A percentile compares a stretch with the other conserved stretches of the same genome.
These are phyloP conservation scores for Archocentrus centrarchus DNA, from an alignment of 2,113 vertebrate species.

Conservation along the genomic window DNA sequence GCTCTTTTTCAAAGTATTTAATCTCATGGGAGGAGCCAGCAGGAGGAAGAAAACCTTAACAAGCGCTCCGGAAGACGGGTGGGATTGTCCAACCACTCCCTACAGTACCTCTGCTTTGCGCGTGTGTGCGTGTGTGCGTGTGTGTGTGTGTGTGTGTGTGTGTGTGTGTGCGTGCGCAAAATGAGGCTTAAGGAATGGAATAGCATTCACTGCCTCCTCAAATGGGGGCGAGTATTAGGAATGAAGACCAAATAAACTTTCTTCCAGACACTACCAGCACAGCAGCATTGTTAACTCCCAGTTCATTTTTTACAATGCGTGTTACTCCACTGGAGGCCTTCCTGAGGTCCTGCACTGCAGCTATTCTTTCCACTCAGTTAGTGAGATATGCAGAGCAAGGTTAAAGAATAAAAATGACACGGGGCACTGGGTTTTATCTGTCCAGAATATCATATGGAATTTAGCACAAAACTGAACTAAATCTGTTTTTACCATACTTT, in stretches of 20 bases:
- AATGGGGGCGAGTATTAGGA: conserved; percentile 75
- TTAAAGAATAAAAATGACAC: conserved; percentile 32
- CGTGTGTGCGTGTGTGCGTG: conserved; percentile 39
- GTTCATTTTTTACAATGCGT: conserved; percentile 59
- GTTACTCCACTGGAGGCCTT: conserved; percentile 31
- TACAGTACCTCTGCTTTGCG: conserved; percentile 72
- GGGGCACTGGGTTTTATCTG: neutral
- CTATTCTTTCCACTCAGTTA: conserved; percentile 3
- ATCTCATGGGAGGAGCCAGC: conserved; percentile 71
- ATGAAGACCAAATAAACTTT: conserved; percentile 80
- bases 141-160: too few species aligned
- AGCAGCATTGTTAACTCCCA: conserved; percentile 44
- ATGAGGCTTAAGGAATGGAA: conserved; percentile 72
- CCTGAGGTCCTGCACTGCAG: conserved; percentile 20
- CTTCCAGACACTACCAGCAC: conserved; percentile 77
- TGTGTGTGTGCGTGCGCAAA: neutral
- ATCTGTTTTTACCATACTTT: neutral
- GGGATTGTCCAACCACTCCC: conserved; percentile 82
- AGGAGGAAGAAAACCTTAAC: conserved; percentile 82
- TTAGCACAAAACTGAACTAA: conserved; percentile 7
- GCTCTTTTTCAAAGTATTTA: conserved; percentile 44
- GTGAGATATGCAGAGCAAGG: conserved; percentile 7
- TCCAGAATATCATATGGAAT: conserved; percentile 7
- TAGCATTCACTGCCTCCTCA: conserved; percentile 67
- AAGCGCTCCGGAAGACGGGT: conserved; percentile 79